Evolutionary conservation across 2,888 invertebrate genomes (phyloP).

Genomic region (Sphaerolaimus hirsutus): DNA sequence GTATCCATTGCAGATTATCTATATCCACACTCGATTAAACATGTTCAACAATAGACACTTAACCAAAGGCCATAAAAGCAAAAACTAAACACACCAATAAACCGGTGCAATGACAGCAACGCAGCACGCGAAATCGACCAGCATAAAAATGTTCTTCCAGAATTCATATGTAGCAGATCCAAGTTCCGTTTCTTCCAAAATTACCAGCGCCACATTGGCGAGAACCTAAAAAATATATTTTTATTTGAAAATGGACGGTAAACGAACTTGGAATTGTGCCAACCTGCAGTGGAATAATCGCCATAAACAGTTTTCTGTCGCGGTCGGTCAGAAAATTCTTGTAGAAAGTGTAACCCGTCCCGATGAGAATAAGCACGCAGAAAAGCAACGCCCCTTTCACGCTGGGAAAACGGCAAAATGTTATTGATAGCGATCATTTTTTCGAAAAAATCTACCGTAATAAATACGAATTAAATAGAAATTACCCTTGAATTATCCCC

Average conservation of each 20-base stretch:
- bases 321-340: conserved; percentile 83
- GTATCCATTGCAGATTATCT: too few species aligned
- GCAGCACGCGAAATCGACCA: conserved; percentile 82
- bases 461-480: too few species aligned
- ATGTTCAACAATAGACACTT: conserved; percentile 1
- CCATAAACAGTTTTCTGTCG: conserved; percentile 88
- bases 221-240: conserved; percentile 44
- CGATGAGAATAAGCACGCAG: conserved; percentile 78
- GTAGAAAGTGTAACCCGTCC: conserved; percentile 95
- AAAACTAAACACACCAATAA: conserved; percentile 45
- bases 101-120: conserved; percentile 86
- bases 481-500: too few species aligned
- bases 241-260: not conserved
- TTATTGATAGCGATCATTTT: too few species aligned
- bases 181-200: conserved; percentile 81
- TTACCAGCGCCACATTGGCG: conserved; percentile 86
- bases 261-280: conserved; percentile 6
- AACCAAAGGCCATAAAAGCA: not conserved
- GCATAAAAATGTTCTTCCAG: conserved; percentile 53
- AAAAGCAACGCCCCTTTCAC: conserved; percentile 74
- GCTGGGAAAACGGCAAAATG: conserved; percentile 34
- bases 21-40: not conserved
- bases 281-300: conserved; percentile 84
- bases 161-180: conserved; percentile 65
- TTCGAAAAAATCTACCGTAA: too few species aligned